A percentile compares a stretch with the other conserved stretches of the same genome.
Conservation (phyloP, 2,797 vertebrate species). For the Strix occidentalis region DNA sequence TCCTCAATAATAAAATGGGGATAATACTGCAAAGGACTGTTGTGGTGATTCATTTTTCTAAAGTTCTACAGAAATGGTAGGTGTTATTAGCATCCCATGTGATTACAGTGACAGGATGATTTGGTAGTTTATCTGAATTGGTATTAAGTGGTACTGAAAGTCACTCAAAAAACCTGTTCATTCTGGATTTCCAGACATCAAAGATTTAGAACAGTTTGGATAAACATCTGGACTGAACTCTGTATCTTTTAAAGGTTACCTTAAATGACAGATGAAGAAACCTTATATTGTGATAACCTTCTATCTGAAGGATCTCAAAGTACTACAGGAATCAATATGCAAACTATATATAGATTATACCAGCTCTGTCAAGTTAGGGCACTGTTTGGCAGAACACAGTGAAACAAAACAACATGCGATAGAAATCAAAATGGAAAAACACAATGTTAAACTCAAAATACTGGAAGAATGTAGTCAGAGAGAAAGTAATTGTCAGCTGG, state of each 20-base stretch:
- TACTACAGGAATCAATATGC: slow-evolving; percentile 27
- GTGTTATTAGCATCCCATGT: slow-evolving; percentile 15
- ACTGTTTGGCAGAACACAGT: background rate
- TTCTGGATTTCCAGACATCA: slow-evolving; percentile 10
- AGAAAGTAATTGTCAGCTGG: background rate
- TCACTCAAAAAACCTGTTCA: background rate
- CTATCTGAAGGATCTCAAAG: slow-evolving; percentile 18
- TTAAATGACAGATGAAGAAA: slow-evolving; percentile 24
- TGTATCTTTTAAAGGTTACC: slow-evolving; percentile 15
- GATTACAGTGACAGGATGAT: slow-evolving; percentile 47
- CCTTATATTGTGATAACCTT: slow-evolving; percentile 17
- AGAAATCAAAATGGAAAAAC: slow-evolving; percentile 12
- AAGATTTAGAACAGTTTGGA: slow-evolving; percentile 20
- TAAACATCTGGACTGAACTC: slow-evolving; percentile 24
- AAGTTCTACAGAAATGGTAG: slow-evolving; percentile 13
- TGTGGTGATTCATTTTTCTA: slow-evolving; percentile 26
- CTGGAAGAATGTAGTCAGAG: background rate
- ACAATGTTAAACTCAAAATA: slow-evolving; percentile 4
- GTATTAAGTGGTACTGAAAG: slow-evolving; percentile 27
- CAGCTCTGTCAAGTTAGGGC: background rate
- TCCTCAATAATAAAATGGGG: background rate
- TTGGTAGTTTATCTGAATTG: slow-evolving; percentile 35
- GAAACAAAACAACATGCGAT: background rate
- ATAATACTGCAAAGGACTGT: background rate
- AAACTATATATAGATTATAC: slow-evolving; percentile 30